These are phyloP conservation scores for Tamias sibiricus DNA, from an alignment of 2,113 vertebrate genomes.

Conservation along the genomic window DNA sequence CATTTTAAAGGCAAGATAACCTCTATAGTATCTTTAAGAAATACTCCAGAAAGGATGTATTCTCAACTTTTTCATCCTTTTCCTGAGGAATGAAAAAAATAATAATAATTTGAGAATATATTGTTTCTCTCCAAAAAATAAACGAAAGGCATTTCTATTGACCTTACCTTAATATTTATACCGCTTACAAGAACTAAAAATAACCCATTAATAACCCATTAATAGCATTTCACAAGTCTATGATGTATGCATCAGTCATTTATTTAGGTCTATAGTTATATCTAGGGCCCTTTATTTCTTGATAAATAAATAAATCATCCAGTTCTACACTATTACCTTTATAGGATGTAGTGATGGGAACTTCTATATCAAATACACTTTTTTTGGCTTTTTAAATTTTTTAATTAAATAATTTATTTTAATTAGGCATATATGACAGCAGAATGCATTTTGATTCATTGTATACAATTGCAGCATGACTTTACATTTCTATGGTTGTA, in stretches of 20 bases:
- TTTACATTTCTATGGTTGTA: too few species aligned
- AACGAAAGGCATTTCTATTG: neutral
- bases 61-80: neutral
- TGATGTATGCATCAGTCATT: neutral
- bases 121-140: neutral
- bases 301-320: neutral
- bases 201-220: neutral
- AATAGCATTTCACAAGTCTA: neutral
- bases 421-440: too few species aligned
- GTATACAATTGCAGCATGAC: too few species aligned
- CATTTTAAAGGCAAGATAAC: slow-evolving; percentile 36
- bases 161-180: neutral
- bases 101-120: neutral
- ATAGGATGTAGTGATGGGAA: neutral
- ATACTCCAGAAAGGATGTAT: neutral
- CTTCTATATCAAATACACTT: neutral
- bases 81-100: neutral
- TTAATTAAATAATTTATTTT: too few species aligned
- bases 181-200: neutral
- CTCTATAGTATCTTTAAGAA: neutral
- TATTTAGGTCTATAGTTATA: neutral
- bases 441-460: too few species aligned
- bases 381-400: too few species aligned
- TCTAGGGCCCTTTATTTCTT: neutral
- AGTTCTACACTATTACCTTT: neutral